Percentiles rank a stretch among this genome's conserved stretches.
These are phyloP conservation scores for Lepidonotus clava DNA, from an alignment of 2,888 invertebrate species.

Conservation along the genomic window DNA sequence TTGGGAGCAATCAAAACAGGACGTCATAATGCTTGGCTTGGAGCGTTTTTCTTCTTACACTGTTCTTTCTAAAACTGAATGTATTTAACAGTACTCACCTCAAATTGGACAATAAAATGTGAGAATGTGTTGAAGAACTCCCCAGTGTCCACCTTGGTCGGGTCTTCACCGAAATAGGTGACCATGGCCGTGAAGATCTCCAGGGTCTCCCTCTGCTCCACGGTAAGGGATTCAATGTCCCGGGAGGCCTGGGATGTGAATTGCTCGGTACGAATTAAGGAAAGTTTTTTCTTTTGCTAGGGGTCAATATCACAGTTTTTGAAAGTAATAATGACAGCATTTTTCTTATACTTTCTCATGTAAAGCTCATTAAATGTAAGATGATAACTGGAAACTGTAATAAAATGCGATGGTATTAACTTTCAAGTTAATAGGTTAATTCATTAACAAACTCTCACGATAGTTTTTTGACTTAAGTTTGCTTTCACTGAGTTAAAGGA, in stretches of 20 bases:
- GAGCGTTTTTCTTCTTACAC: too few species aligned
- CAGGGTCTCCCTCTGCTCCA: constrained; percentile 71
- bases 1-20: too few species aligned
- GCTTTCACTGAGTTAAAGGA: too few species aligned
- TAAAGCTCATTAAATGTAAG: too few species aligned
- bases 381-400: too few species aligned
- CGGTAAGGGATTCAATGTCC: constrained; percentile 74
- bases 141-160: constrained; percentile 70
- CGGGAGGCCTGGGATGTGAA: constrained; percentile 72
- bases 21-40: too few species aligned
- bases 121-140: constrained; percentile 77
- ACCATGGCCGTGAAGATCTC: constrained; percentile 73
- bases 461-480: too few species aligned
- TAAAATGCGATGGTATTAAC: too few species aligned
- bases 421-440: too few species aligned
- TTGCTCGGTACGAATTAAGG: constrained; percentile 65
- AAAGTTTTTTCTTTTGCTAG: background rate
- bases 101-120: constrained; percentile 78
- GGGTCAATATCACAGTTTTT: background rate
- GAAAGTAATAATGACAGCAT: background rate
- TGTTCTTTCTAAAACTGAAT: background rate
- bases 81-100: constrained; percentile 67
- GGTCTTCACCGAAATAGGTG: constrained; percentile 78
- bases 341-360: too few species aligned
- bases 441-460: too few species aligned